A percentile compares a stretch with the other conserved stretches of the same genome.
Evolutionary conservation across 2,888 invertebrate genomes (phyloP).

Genomic region (Latrodectus hesperus): DNA sequence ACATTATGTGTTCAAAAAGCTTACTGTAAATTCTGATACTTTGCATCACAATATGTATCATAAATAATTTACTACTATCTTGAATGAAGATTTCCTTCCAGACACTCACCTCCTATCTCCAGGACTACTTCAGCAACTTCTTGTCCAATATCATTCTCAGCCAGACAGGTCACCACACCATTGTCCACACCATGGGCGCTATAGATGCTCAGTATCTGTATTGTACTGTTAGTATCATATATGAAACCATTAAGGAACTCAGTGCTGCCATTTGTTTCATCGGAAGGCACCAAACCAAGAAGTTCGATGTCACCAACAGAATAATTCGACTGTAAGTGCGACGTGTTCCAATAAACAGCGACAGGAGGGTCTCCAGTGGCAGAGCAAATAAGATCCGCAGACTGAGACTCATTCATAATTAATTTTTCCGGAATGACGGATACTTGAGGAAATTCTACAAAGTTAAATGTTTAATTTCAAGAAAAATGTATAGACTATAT

Average conservation of each 20-base stretch:
- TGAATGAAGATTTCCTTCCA: too few relatives aligned
- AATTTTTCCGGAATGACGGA: conserved; percentile 44
- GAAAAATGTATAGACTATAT: too few relatives aligned
- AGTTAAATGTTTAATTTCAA: too few relatives aligned
- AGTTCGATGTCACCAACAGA: conserved; percentile 33
- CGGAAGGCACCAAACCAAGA: not conserved
- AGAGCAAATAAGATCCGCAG: conserved; percentile 51
- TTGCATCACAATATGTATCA: too few relatives aligned
- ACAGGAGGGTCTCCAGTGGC: conserved; percentile 59
- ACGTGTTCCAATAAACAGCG: conserved; percentile 58
- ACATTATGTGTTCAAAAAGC: too few relatives aligned
- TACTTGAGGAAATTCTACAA: conserved; percentile 47
- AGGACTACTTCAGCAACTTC: conserved; percentile 31
- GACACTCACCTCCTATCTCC: conserved; percentile 42
- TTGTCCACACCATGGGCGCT: conserved; percentile 60
- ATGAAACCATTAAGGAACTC: not conserved
- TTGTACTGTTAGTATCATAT: conserved; percentile 37
- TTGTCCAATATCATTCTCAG: conserved; percentile 70
- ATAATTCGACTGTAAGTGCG: conserved; percentile 32
- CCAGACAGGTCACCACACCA: conserved; percentile 66
- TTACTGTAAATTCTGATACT: too few relatives aligned
- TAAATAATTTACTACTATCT: too few relatives aligned
- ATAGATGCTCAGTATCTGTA: conserved; percentile 29
- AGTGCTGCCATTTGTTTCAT: conserved; percentile 4
- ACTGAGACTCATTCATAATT: conserved; percentile 51